Percentiles rank a stretch among this genome's conserved stretches.
These are phyloP conservation scores for Hoplostethus mediterraneus DNA, from an alignment of 2,797 vertebrate species.

Conservation along the genomic window DNA sequence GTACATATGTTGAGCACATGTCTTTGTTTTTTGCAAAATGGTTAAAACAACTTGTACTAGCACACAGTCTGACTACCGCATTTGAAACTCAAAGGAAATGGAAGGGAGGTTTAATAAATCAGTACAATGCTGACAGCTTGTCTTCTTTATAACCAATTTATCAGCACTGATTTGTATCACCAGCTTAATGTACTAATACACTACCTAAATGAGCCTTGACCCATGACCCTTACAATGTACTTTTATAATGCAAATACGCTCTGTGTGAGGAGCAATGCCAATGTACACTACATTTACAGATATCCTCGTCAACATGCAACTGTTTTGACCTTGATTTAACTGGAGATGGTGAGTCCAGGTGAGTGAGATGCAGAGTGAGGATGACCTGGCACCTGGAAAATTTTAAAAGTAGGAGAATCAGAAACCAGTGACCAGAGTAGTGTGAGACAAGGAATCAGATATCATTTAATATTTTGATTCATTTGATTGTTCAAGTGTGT, in stretches of 20 bases:
- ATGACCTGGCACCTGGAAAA: background rate
- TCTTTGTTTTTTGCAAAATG: background rate
- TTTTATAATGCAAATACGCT: background rate
- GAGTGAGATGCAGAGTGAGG: too few relatives aligned
- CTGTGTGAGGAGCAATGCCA: background rate
- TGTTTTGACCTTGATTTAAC: background rate
- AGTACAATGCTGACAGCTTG: too few relatives aligned
- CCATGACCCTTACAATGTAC: background rate
- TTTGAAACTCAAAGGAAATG: background rate
- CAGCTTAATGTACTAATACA: background rate
- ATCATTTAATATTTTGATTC: too few relatives aligned
- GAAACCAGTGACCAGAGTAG: too few relatives aligned
- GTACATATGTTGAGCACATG: conserved; percentile 14
- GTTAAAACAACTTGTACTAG: background rate
- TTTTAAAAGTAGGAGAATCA: background rate
- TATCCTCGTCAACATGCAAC: background rate
- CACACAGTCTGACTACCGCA: background rate
- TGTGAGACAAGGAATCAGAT: too few relatives aligned
- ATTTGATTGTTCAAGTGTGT: too few relatives aligned
- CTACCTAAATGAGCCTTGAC: background rate
- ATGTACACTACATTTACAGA: background rate
- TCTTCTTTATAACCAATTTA: too few relatives aligned
- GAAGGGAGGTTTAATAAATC: background rate
- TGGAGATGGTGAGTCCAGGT: too few relatives aligned
- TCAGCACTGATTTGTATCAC: too few relatives aligned